These are phyloP conservation scores for Chunga burmeisteri DNA, from an alignment of 2,113 vertebrate species.

Conservation along the genomic window DNA sequence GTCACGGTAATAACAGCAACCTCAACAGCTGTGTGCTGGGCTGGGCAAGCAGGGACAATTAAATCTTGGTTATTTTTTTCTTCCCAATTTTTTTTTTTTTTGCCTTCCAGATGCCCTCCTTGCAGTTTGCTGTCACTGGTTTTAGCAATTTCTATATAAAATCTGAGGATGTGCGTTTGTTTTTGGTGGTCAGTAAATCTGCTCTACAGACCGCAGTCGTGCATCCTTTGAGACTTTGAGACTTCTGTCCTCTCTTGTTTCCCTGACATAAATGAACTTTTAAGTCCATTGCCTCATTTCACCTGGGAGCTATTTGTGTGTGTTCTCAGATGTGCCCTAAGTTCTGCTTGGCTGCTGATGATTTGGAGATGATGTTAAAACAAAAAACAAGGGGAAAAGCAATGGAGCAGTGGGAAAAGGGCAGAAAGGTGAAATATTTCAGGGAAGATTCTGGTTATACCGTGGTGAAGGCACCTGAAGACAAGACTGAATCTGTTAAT, in stretches of 20 bases:
- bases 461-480: neutral
- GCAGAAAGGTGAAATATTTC: neutral
- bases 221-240: rapidly evolving
- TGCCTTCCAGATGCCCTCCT: neutral
- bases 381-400: neutral
- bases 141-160: neutral
- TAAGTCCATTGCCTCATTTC: neutral
- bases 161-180: neutral
- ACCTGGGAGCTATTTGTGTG: neutral
- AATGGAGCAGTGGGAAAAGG: neutral
- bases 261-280: neutral
- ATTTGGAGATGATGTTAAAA: neutral
- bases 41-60: neutral
- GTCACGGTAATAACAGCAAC: neutral
- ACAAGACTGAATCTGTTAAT: neutral
- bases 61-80: neutral
- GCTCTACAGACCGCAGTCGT: neutral
- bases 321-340: neutral
- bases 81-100: neutral
- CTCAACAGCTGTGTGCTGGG: neutral
- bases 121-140: neutral
- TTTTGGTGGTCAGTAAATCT: neutral
- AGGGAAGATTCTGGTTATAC: neutral
- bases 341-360: neutral
- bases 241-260: neutral